Base-by-base conservation (phyloP, 1,140 invertebrate species). In the Drosophila nasuta region DNA sequence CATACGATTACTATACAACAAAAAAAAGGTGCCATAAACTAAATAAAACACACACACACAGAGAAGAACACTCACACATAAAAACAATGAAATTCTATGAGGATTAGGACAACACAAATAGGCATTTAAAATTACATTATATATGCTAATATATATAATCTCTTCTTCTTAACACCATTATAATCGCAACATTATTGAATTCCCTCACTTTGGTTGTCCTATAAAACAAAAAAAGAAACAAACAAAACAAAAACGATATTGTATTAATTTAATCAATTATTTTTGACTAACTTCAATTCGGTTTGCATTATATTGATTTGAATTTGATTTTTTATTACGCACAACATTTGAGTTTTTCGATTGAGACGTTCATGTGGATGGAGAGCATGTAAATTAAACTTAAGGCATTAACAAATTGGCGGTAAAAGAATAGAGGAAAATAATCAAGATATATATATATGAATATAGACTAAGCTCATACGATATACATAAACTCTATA, bases 101-200 rank as follows among this genome's bases (percentile, higher is more conserved):
- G 83, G 79, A 81, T 78, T 86, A 81, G 81, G 82, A 85, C 75
- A 81, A 85, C 78, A 81, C 78, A 85, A 82, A 85, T 78, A 86
- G 82, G 82, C 82, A 85, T 85, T 85, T 85, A 85, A 81, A 77
- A 75, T 75, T 58, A 57, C 51, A 57, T 65, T 69, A 81, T 64
- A 56, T 54, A 70, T 56, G 33, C 17, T 5, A 56, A 65, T 73
- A 66, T 66, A 77, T 46, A 66, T 66, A 51, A 75, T 48, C 28
- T 57, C 13, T 25, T 57, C 13, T 25, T 25, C 20, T 25, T 58
- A 38, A 17, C 20, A 54, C 57, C 13, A 67, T 57, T 76, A 76
- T 77, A 60, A 65, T 48, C 58, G 13, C 52, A 38, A 38, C 51
- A 67, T 25, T 48, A 52, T 58, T 64, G 38, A 63, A 56, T 67